These are phyloP conservation scores for Oncorhynchus gorbuscha DNA, from an alignment of 2,113 vertebrate genomes.

Conservation along the genomic window DNA sequence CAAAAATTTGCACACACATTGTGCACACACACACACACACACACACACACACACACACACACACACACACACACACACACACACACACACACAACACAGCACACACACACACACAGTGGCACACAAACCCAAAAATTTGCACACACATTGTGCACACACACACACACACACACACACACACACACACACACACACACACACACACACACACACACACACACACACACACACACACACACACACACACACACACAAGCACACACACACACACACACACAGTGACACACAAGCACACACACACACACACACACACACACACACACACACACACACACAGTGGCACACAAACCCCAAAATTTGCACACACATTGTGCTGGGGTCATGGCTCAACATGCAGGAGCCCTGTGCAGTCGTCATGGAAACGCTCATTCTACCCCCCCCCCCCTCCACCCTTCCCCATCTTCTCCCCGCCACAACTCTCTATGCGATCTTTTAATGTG, in stretches of 20 bases:
- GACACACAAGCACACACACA: no score
- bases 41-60: no score
- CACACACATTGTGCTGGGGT: no score
- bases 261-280: neutral
- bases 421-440: constrained; percentile 47
- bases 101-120: no score
- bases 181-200: no score
- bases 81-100: neutral
- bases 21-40: neutral
- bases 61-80: neutral
- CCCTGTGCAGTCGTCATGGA: constrained; percentile 69
- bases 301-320: neutral
- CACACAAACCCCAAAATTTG: neutral
- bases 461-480: constrained; percentile 43
- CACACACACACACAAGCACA: neutral
- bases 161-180: neutral
- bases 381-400: constrained; percentile 51
- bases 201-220: no score
- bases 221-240: no score
- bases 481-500: constrained; percentile 41
- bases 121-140: no score
- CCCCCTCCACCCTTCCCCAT: constrained; percentile 24
- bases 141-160: no score
- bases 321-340: neutral
- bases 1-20: no score